Evolutionary conservation across 2,888 invertebrate species (phyloP).

Genomic region (Enchytraeus crypticus): DNA sequence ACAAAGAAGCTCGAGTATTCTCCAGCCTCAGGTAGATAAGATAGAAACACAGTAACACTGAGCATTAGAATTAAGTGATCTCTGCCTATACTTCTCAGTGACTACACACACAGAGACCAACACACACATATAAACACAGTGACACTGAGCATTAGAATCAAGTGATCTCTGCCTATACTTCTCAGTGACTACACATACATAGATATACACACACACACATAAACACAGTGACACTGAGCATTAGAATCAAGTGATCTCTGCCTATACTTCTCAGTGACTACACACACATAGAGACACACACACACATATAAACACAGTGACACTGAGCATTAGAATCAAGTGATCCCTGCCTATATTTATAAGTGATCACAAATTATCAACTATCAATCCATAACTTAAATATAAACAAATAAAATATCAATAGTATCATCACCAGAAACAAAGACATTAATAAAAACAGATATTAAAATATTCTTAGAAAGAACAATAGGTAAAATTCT

Average conservation of each 20-base stretch:
- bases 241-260: conserved; percentile 85
- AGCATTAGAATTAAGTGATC: conserved; percentile 92
- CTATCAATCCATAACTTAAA: background rate
- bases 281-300: conserved; percentile 15
- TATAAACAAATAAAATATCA: background rate
- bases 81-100: conserved; percentile 80
- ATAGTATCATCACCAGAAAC: background rate
- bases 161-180: conserved; percentile 86
- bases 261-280: conserved; percentile 78
- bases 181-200: conserved; percentile 61
- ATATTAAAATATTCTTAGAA: too few species aligned
- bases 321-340: conserved; percentile 89
- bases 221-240: conserved; percentile 91
- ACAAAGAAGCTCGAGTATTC: conserved; percentile 99
- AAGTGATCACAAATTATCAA: conserved; percentile 58
- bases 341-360: conserved; percentile 86
- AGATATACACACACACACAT: background rate
- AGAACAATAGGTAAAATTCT: too few species aligned
- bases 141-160: conserved; percentile 89
- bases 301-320: too few species aligned
- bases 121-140: too few species aligned
- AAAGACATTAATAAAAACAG: background rate
- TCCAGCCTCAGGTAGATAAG: conserved; percentile 90
- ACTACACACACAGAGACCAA: conserved; percentile 46
- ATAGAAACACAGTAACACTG: conserved; percentile 91